Evolutionary conservation across 2,888 invertebrate genomes (phyloP), one percentile per base, ranked within the genome.

Genomic region (Syrista parreyssii): DNA sequence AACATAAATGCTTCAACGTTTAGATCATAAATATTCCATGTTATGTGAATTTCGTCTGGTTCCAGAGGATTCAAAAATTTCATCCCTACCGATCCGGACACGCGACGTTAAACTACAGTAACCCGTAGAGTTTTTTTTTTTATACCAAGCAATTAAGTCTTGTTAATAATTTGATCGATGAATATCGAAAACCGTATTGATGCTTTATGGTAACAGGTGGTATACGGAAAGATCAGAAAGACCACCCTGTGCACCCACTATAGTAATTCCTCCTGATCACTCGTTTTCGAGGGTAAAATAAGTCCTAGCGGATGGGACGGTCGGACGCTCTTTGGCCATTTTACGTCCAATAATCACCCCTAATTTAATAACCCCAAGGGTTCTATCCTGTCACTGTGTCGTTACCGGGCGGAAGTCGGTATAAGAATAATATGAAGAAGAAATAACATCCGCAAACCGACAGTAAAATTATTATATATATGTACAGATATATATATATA

Each of bases 401-500:
- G 40, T 75, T 77, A 68, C n/a, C 73, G 75, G 68, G 73, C 78
- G 77, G 79, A 79, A 79, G 77, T 69, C 55, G 68, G 68, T 31
- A 31, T 40, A 15, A 40, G 15, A 6, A 40, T 40, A 40, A 15
- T 40, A 40, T 40, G 15, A 40, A 15, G 40, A 15, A 40, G 15
- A 40, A 40, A 40, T 40, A 40, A 40, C 40, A 40, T 40, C 40
- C 40, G 72, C 77, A 77, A 80, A 79, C 77, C 75, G 79, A 80
- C 80, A 72, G 80, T 79, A 77, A 79, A 80, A 80, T 80, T 75
- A 79, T 73, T 71, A 34, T n/a, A 32, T 68, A 40, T 23, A 76
- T 73, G n/a, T n/a, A 55, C 68, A 33, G 34, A 68, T 4, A 68
- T 68, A 68, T 68, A 68, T 68, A 30, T 69, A 73, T 31, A 31